These are phyloP conservation scores for Clarias macrocephalus DNA, from an alignment of 2,113 vertebrate genomes.

Conservation along the genomic window DNA sequence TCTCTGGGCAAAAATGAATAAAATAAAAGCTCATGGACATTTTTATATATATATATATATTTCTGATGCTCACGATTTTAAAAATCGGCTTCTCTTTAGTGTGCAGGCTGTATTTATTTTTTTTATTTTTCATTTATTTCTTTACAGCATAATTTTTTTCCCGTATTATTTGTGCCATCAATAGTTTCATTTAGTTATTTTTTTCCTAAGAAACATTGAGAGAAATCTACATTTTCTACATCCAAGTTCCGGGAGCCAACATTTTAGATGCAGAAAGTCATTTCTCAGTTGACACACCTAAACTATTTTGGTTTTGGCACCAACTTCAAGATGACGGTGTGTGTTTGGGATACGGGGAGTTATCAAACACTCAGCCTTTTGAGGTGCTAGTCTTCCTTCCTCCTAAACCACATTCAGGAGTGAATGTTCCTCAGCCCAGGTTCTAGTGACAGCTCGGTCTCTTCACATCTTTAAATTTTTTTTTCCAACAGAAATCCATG, in stretches of 20 bases:
- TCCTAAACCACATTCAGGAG: constrained; percentile 20
- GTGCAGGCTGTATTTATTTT: constrained; percentile 47
- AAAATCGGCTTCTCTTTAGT: background rate
- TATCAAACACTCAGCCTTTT: background rate
- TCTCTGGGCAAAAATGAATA: constrained; percentile 12
- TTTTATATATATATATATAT: background rate
- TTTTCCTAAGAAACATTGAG: background rate
- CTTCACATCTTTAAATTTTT: background rate
- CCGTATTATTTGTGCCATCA: constrained; percentile 30
- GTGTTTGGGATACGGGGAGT: background rate
- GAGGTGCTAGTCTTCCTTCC: constrained; percentile 26
- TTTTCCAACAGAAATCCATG: background rate
- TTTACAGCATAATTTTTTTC: too few species aligned
- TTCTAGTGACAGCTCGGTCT: background rate
- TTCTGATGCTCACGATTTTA: background rate
- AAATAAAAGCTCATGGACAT: constrained; percentile 2
- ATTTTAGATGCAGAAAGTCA: background rate
- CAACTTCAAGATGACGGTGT: background rate
- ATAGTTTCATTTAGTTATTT: constrained; percentile 10
- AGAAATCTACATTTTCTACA: background rate
- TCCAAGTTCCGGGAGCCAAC: background rate
- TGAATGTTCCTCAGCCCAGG: constrained; percentile 43
- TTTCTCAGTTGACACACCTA: background rate
- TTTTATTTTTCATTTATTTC: background rate
- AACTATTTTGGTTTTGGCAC: background rate